A percentile compares a stretch with the other conserved stretches of the same genome.
These are phyloP conservation scores for Passer domesticus DNA, from an alignment of 2,113 vertebrate genomes.

Conservation along the genomic window DNA sequence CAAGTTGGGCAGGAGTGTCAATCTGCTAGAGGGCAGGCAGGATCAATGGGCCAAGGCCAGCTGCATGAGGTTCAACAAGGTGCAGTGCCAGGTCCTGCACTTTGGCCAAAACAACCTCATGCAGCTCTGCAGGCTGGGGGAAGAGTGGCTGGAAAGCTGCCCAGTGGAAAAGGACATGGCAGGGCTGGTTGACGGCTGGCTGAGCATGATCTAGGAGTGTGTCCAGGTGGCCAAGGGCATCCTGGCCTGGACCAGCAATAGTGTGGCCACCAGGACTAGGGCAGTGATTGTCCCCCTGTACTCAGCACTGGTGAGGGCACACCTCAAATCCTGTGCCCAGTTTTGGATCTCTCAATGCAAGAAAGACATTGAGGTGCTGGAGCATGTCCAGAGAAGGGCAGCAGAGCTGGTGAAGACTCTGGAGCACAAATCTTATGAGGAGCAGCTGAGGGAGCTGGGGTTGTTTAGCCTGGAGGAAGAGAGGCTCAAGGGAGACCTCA, in stretches of 20 bases:
- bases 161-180: not conserved
- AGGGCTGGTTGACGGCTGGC: accelerated
- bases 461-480: not conserved
- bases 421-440: not conserved
- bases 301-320: not conserved
- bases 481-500: not conserved
- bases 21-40: not conserved
- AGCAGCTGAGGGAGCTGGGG: not conserved
- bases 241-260: not conserved
- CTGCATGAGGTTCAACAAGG: not conserved
- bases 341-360: not conserved
- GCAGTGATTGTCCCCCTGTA: not conserved
- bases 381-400: not conserved
- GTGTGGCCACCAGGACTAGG: not conserved
- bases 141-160: not conserved
- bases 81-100: not conserved
- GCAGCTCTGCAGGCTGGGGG: not conserved
- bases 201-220: not conserved
- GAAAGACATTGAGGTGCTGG: not conserved
- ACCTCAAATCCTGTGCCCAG: not conserved
- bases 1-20: not conserved
- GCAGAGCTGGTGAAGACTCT: not conserved
- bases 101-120: not conserved
- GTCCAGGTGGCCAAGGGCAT: not conserved
- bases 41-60: no score